These are phyloP conservation scores for Zaprionus ornatus DNA, from an alignment of 1,140 invertebrate species.

Conservation along the genomic window DNA sequence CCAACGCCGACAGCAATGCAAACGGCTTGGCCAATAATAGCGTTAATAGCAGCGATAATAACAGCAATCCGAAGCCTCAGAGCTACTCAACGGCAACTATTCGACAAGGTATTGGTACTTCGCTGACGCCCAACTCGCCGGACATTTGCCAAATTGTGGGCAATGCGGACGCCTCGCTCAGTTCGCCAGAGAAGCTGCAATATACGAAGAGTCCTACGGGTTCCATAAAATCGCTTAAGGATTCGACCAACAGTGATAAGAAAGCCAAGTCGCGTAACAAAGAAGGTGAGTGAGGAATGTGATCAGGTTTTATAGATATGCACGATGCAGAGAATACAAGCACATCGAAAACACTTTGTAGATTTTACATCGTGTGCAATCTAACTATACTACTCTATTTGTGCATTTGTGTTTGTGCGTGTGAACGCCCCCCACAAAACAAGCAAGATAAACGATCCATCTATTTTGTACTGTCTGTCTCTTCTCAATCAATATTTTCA, in stretches of 20 bases:
- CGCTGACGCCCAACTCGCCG: slow-evolving; percentile 73
- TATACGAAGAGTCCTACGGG: slow-evolving; percentile 80
- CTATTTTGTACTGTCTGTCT: slow-evolving; percentile 7
- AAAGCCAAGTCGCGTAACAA: slow-evolving; percentile 81
- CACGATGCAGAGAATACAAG: background rate
- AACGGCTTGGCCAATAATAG: slow-evolving; percentile 57
- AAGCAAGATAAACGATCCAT: slow-evolving; percentile 8
- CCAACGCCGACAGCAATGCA: slow-evolving; percentile 60
- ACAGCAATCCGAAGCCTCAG: slow-evolving; percentile 73
- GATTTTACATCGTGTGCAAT: background rate
- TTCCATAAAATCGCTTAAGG: slow-evolving; percentile 80
- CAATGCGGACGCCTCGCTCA: slow-evolving; percentile 55
- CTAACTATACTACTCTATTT: background rate
- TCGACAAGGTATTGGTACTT: slow-evolving; percentile 79
- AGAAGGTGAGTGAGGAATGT: slow-evolving; percentile 68
- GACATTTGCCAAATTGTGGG: slow-evolving; percentile 80
- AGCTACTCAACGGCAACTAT: slow-evolving; percentile 76
- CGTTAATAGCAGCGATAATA: slow-evolving; percentile 54
- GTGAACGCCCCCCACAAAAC: slow-evolving; percentile 18
- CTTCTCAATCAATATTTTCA: slow-evolving; percentile 30
- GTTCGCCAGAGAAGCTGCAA: slow-evolving; percentile 78
- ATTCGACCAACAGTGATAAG: slow-evolving; percentile 75
- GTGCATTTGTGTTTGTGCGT: slow-evolving; percentile 1
- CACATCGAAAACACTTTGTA: background rate
- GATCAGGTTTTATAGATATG: background rate